Evolutionary conservation across 2,888 invertebrate species (phyloP).

Genomic region (Cataglyphis altisquamis): DNA sequence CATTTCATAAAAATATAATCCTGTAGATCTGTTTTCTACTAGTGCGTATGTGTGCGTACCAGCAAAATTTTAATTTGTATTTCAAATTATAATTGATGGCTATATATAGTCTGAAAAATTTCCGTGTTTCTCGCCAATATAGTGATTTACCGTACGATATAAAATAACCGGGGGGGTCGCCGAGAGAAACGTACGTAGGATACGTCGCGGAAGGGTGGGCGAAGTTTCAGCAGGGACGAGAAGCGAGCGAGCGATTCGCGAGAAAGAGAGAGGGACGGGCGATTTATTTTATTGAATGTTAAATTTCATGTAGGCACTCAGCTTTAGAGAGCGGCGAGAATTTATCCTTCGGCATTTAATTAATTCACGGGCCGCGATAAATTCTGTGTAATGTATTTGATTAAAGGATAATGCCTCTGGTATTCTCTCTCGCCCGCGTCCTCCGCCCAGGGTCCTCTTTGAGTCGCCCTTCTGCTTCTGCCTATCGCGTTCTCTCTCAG

Average conservation of each 20-base stretch:
- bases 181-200: slow-evolving; percentile 62
- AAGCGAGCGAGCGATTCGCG: slow-evolving; percentile 75
- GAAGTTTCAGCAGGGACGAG: slow-evolving; percentile 69
- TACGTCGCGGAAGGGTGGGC: slow-evolving; percentile 54
- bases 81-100: slow-evolving; percentile 33
- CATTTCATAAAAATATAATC: background rate
- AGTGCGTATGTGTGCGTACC: background rate
- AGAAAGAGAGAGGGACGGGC: slow-evolving; percentile 60
- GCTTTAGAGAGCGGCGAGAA: slow-evolving; percentile 82
- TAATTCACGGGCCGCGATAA: slow-evolving; percentile 85
- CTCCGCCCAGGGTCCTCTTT: slow-evolving; percentile 67
- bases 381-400: slow-evolving; percentile 86
- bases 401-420: slow-evolving; percentile 86
- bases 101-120: slow-evolving; percentile 31
- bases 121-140: slow-evolving; percentile 64
- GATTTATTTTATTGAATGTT: slow-evolving; percentile 85
- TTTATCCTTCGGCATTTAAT: slow-evolving; percentile 86
- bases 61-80: background rate
- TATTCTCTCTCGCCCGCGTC: slow-evolving; percentile 76
- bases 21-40: background rate
- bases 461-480: slow-evolving; percentile 69
- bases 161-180: slow-evolving; percentile 63
- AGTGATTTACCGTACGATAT: slow-evolving; percentile 71
- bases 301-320: slow-evolving; percentile 83
- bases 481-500: slow-evolving; percentile 61